Evolutionary conservation across 2,888 invertebrate species (phyloP), one percentile per base, ranked within the genome.

Genomic region (Tinea trinotella): DNA sequence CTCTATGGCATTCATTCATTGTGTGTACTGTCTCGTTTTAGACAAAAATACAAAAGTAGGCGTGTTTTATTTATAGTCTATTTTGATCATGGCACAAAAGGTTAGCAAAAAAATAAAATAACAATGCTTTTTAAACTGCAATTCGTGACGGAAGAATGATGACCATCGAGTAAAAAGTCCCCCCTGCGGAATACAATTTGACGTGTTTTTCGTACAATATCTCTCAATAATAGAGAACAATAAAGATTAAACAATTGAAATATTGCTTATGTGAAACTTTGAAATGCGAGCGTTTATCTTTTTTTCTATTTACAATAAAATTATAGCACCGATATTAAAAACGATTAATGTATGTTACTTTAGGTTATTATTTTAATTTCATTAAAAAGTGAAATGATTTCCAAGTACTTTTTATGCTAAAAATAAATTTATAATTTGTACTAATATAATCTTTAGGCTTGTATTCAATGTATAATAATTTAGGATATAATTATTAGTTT

Each of bases 21-120:
- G 30, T 30, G 30, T n/a, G 30, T 30, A 30, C 30, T 7, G 7
- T 30, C 30, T 30, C 30, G 7, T 30, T 30, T 30, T 30, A n/a
- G n/a, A 30, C 30, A 10, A 30, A 30, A 30, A 15, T 40, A 15
- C 40, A 40, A 67, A 73, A 74, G 64, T 72, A 63, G 80, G 81
- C 76, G 80, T 76, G 71, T 68, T 69, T 72, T 76, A 77, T 81
- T 79, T 79, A 77, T 76, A 65, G 68, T 65, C 64, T 74, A 76
- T 76, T 79, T 67, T 79, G 77, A 78, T 76, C 68, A 67, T 66
- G 71, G 67, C 66, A 75, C 72, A 73, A 73, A 74, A 64, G 59
- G 59, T 59, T 50, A 55, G 55, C 56, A 49, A 56, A 53, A 56
- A 58, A 56, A 58, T 55, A 13, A 58, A 53, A 64, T 65, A 66